Percentiles rank a stretch among this genome's conserved stretches.
phyloP scores from a whole-genome alignment of 2,888 invertebrate genomes.

The Mythimna impura region DNA sequence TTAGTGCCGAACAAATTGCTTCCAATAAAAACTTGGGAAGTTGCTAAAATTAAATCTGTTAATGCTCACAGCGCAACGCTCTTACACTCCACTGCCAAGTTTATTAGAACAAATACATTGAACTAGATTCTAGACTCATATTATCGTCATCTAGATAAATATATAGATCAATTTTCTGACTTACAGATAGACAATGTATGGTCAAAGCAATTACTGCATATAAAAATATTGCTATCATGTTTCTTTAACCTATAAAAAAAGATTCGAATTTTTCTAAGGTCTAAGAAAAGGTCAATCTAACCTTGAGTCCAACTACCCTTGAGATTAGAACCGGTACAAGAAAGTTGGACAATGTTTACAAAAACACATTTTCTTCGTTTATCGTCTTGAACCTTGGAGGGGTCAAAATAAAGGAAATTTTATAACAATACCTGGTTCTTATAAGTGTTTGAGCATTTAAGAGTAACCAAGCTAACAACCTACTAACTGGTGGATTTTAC shows the following conservation, averaged over 20 bases:
- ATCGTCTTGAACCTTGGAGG: not conserved
- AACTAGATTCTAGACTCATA: constrained; percentile 27
- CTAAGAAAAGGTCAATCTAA: not conserved
- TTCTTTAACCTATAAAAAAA: not conserved
- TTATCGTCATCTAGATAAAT: not conserved
- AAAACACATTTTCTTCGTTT: not conserved
- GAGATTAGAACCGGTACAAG: not conserved
- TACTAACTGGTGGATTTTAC: too few species aligned
- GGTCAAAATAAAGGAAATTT: too few species aligned
- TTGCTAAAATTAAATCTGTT: constrained; percentile 55
- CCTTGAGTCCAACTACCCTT: not conserved
- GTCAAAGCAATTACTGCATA: not conserved
- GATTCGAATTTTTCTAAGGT: not conserved
- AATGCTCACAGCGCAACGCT: constrained; percentile 27
- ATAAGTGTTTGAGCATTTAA: too few species aligned
- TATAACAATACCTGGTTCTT: too few species aligned
- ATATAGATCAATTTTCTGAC: too few species aligned
- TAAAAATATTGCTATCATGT: not conserved
- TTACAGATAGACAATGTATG: too few species aligned
- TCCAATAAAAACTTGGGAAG: constrained; percentile 46
- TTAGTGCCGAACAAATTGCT: constrained; percentile 39
- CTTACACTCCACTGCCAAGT: constrained; percentile 46
- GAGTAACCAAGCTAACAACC: too few species aligned
- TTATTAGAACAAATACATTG: constrained; percentile 47
- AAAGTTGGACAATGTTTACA: not conserved